These are phyloP conservation scores for Chloromyia formosa DNA, from an alignment of 2,888 invertebrate species.

Conservation along the genomic window DNA sequence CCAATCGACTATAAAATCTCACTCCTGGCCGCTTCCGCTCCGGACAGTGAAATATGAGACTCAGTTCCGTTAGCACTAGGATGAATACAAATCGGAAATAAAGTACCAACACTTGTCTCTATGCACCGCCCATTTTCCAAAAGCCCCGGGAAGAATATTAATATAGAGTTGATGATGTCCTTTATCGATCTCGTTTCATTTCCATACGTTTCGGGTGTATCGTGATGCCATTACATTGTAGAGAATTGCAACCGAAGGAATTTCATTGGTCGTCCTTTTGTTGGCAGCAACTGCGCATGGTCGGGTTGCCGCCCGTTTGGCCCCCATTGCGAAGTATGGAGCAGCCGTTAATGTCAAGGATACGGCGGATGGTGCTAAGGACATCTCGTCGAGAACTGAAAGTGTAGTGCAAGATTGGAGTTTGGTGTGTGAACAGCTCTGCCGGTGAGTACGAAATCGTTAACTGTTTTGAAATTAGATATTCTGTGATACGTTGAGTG, in stretches of 20 bases:
- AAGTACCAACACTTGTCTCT: neutral
- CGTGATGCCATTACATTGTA: constrained; percentile 6
- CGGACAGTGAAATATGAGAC: constrained; percentile 3
- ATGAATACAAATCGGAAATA: constrained; percentile 7
- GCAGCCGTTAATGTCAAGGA: constrained; percentile 29
- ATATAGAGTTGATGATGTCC: constrained; percentile 10
- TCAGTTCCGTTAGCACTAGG: neutral
- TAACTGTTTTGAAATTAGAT: neutral
- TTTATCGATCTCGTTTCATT: constrained; percentile 22
- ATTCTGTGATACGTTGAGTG: neutral
- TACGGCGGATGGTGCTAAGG: constrained; percentile 23
- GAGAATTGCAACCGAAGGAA: constrained; percentile 42
- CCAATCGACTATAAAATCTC: too few species aligned
- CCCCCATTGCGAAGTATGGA: neutral
- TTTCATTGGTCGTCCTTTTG: constrained; percentile 47
- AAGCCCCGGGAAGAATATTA: neutral
- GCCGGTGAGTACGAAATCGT: constrained; percentile 61
- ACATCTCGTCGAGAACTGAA: constrained; percentile 50
- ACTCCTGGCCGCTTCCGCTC: too few species aligned
- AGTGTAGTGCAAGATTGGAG: constrained; percentile 65
- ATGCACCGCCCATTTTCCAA: constrained; percentile 20
- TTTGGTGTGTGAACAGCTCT: constrained; percentile 65
- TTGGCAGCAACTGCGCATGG: constrained; percentile 46
- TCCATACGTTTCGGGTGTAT: constrained; percentile 7
- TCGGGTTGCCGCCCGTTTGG: neutral